A percentile compares a stretch with the other conserved stretches of the same genome.
phyloP scores from a whole-genome alignment of 2,797 vertebrate species.

The Scarus forsteni region DNA sequence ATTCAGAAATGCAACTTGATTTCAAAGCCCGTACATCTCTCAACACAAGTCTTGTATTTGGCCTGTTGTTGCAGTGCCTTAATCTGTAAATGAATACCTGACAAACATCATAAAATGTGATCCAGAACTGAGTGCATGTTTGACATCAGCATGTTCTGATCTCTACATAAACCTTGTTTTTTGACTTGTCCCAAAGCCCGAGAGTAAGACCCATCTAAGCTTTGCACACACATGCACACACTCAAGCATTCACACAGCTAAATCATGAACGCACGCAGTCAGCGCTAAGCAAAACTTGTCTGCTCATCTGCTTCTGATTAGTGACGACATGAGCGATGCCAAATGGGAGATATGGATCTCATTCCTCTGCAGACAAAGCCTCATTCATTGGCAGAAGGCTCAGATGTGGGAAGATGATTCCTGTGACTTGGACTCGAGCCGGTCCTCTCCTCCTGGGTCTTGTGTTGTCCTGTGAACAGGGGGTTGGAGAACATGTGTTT shows the following conservation, averaged over 20 bases:
- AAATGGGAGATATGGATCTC: conserved; percentile 86
- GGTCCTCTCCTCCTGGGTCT: conserved; percentile 57
- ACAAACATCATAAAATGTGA: conserved; percentile 30
- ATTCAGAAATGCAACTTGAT: no score
- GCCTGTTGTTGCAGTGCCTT: not conserved
- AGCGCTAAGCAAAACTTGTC: conserved; percentile 62
- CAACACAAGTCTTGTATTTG: not conserved
- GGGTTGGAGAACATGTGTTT: conserved; percentile 41
- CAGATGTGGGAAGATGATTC: conserved; percentile 80
- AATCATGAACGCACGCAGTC: conserved; percentile 27
- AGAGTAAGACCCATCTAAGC: conserved; percentile 44
- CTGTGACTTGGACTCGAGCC: conserved; percentile 63
- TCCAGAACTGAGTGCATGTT: conserved; percentile 41
- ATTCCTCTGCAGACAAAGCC: conserved; percentile 83
- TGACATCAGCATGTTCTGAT: conserved; percentile 53
- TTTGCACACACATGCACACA: conserved; percentile 30
- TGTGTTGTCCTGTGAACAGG: conserved; percentile 44
- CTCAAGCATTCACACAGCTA: conserved; percentile 4
- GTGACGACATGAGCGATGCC: conserved; percentile 77
- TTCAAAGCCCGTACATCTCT: not conserved
- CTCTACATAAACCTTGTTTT: conserved; percentile 52
- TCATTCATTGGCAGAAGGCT: conserved; percentile 82
- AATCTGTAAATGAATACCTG: conserved; percentile 24
- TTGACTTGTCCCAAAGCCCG: conserved; percentile 55
- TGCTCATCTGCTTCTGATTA: conserved; percentile 86